These are phyloP conservation scores for Acrossocheilus fasciatus DNA, from an alignment of 2,797 vertebrate species.

Conservation along the genomic window DNA sequence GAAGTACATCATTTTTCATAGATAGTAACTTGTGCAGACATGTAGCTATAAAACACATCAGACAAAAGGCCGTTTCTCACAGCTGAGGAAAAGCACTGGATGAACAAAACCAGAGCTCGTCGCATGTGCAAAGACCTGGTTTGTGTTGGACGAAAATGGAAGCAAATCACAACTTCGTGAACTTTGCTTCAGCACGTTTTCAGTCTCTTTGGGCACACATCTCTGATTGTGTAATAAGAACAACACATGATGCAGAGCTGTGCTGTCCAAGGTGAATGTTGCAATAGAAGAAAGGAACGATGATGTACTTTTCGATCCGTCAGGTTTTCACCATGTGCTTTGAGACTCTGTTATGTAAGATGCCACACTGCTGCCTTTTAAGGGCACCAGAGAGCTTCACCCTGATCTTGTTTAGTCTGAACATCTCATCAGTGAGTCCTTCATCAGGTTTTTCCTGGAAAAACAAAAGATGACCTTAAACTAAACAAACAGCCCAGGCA, in stretches of 20 bases:
- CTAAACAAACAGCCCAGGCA: background rate
- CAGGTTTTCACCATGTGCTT: slow-evolving; percentile 26
- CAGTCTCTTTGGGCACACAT: background rate
- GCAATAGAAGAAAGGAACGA: slow-evolving; percentile 11
- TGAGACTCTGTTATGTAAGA: slow-evolving; percentile 38
- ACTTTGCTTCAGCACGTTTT: slow-evolving; percentile 27
- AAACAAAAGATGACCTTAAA: slow-evolving; percentile 3
- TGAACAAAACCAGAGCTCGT: background rate
- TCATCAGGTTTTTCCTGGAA: slow-evolving; percentile 30
- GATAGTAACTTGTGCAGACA: slow-evolving; percentile 3
- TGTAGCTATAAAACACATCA: slow-evolving; percentile 9
- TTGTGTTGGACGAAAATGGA: slow-evolving; percentile 15
- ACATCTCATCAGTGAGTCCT: slow-evolving; percentile 20
- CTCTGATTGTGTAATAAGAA: slow-evolving; percentile 34
- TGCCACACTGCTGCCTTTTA: slow-evolving; percentile 37
- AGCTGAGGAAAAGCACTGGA: background rate
- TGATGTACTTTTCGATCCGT: background rate
- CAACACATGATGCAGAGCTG: slow-evolving; percentile 9
- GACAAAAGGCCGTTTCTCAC: background rate
- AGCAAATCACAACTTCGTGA: background rate
- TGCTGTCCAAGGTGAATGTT: slow-evolving; percentile 39
- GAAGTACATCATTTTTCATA: background rate
- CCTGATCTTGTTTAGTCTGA: slow-evolving; percentile 44
- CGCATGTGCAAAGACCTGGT: background rate
- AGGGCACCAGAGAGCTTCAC: background rate